Evolutionary conservation across 2,113 vertebrate species (phyloP).

Genomic region (Apistogramma diplotaenia): DNA sequence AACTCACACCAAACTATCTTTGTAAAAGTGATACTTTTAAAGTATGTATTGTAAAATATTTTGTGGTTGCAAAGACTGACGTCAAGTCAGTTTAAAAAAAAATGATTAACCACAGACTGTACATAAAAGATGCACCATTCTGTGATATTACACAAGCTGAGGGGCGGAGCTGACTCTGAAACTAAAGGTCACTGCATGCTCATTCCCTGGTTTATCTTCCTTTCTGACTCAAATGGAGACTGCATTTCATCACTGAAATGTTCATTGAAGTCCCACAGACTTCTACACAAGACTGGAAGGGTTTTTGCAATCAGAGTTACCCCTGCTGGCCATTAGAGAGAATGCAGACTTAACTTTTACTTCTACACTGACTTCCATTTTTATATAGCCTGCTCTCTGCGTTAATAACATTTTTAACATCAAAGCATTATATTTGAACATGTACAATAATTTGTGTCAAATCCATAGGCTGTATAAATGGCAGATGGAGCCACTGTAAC

Average conservation of each 20-base stretch:
- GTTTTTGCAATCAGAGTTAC: background rate
- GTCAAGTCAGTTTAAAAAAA: background rate
- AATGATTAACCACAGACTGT: background rate
- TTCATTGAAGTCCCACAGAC: background rate
- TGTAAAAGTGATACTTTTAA: slow-evolving; percentile 27
- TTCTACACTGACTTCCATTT: background rate
- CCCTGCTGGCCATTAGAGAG: background rate
- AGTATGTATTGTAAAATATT: background rate
- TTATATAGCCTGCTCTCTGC: background rate
- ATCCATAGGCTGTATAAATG: background rate
- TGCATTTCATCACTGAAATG: background rate
- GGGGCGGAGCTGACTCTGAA: background rate
- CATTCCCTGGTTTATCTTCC: background rate
- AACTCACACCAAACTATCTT: slow-evolving; percentile 16
- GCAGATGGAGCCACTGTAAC: background rate
- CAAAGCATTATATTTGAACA: background rate
- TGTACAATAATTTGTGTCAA: background rate
- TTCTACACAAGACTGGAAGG: background rate
- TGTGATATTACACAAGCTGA: background rate
- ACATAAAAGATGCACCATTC: background rate
- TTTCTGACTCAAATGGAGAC: background rate
- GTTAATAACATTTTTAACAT: background rate
- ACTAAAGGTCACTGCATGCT: background rate
- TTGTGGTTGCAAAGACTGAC: background rate
- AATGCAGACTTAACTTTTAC: background rate